phyloP scores from a whole-genome alignment of 1,140 invertebrate species.

The Pseudomyrmex dendroicus region DNA sequence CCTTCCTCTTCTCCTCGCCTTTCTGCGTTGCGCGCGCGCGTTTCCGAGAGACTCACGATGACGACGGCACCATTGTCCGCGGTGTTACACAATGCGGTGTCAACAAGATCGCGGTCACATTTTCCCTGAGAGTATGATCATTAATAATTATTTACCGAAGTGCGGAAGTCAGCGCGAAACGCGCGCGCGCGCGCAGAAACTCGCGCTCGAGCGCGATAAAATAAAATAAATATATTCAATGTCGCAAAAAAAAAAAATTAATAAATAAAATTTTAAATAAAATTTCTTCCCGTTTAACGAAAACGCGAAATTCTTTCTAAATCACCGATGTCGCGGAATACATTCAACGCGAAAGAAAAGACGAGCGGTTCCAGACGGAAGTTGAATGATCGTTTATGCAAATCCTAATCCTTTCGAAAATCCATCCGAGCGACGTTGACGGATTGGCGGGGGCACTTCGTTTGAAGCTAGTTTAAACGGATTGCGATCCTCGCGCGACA shows the following conservation, averaged over 20 bases:
- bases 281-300: background rate
- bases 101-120: constrained; percentile 80
- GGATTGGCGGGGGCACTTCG: constrained; percentile 75
- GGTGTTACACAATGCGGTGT: constrained; percentile 80
- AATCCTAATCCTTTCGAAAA: constrained; percentile 83
- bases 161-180: constrained; percentile 35
- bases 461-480: constrained; percentile 73
- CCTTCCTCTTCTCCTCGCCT: constrained; percentile 1
- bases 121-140: constrained; percentile 73
- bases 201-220: background rate
- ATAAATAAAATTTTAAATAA: background rate
- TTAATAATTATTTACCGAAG: constrained; percentile 83
- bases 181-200: constrained; percentile 2
- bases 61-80: constrained; percentile 78
- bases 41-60: constrained; percentile 62
- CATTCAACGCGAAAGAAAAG: constrained; percentile 64
- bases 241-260: background rate
- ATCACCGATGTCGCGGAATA: constrained; percentile 29
- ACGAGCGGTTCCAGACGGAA: constrained; percentile 56
- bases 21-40: constrained; percentile 48
- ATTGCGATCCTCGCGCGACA: constrained; percentile 73
- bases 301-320: constrained; percentile 25
- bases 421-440: constrained; percentile 82
- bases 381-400: constrained; percentile 84
- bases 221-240: background rate